These are phyloP conservation scores for Ridgeia piscesae DNA, from an alignment of 1,140 invertebrate genomes.

Conservation along the genomic window DNA sequence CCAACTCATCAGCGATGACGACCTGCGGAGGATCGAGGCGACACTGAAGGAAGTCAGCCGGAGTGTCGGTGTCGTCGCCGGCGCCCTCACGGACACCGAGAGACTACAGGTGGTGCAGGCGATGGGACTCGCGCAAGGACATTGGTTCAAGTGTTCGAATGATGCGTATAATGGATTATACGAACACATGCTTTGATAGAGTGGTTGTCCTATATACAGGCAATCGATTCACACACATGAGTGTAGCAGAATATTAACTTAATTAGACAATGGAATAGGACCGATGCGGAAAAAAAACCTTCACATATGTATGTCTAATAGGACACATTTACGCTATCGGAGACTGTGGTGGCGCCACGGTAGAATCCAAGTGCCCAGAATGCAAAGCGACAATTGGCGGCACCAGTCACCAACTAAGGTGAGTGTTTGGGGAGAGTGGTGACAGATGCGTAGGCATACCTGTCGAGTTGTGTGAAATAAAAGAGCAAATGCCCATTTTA, in stretches of 20 bases:
- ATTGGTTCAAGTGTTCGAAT: slow-evolving; percentile 76
- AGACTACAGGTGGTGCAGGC: slow-evolving; percentile 65
- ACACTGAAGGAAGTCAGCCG: neutral
- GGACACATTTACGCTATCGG: slow-evolving; percentile 73
- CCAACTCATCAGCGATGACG: neutral
- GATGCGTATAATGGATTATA: slow-evolving; percentile 37
- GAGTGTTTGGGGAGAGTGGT: slow-evolving; percentile 63
- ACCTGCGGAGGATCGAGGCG: slow-evolving; percentile 25
- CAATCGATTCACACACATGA: too few relatives aligned
- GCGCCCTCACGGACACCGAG: slow-evolving; percentile 60
- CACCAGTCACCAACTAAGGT: slow-evolving; percentile 60
- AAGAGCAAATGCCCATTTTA: too few relatives aligned
- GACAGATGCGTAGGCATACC: too few relatives aligned
- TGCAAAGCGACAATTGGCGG: slow-evolving; percentile 62
- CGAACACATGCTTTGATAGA: too few relatives aligned
- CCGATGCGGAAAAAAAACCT: too few relatives aligned
- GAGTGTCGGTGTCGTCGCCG: too few relatives aligned
- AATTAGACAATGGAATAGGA: too few relatives aligned
- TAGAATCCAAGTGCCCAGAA: slow-evolving; percentile 66
- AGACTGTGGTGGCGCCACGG: slow-evolving; percentile 74
- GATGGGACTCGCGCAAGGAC: slow-evolving; percentile 65
- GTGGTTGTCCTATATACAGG: too few relatives aligned
- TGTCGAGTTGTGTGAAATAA: too few relatives aligned
- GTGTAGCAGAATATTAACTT: too few relatives aligned
- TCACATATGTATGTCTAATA: slow-evolving; percentile 30